Conservation (phyloP, 2,113 vertebrate species). For the Gorsachius goisagi region DNA sequence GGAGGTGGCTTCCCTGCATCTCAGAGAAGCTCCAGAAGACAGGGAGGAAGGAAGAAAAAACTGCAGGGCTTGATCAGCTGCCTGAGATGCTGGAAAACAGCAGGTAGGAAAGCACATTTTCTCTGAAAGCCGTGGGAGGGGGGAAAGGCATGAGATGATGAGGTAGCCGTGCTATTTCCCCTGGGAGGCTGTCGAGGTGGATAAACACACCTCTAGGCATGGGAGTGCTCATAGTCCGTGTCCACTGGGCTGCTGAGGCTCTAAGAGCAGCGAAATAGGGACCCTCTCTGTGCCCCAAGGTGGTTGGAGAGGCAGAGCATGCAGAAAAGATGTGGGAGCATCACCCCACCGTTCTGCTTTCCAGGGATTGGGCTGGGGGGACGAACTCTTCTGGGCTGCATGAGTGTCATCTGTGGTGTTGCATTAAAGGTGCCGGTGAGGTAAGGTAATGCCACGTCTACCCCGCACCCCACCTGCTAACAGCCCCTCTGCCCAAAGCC, state of each 20-base stretch:
- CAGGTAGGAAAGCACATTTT: neutral
- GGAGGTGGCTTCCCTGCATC: neutral
- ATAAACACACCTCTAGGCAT: neutral
- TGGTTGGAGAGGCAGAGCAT: neutral
- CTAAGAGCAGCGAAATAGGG: neutral
- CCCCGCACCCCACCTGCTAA: neutral
- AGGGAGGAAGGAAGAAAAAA: neutral
- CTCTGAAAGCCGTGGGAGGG: neutral
- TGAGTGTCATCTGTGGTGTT: accelerated
- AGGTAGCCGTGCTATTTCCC: accelerated
- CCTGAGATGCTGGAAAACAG: neutral
- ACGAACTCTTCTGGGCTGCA: neutral
- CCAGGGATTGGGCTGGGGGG: neutral
- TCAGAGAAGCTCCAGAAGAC: neutral
- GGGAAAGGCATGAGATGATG: neutral
- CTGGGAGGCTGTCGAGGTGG: neutral
- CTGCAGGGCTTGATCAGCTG: neutral
- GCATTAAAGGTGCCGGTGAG: neutral
- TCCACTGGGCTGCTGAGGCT: no score
- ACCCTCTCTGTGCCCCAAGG: no score
- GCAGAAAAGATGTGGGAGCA: no score
- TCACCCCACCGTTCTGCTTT: accelerated
- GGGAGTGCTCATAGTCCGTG: accelerated
- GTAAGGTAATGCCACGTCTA: accelerated
- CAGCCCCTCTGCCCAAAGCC: accelerated